Percentiles rank a stretch among this genome's conserved stretches.
These are phyloP conservation scores for Phylloscopus trochilus DNA, from an alignment of 2,113 vertebrate genomes.

Conservation along the genomic window DNA sequence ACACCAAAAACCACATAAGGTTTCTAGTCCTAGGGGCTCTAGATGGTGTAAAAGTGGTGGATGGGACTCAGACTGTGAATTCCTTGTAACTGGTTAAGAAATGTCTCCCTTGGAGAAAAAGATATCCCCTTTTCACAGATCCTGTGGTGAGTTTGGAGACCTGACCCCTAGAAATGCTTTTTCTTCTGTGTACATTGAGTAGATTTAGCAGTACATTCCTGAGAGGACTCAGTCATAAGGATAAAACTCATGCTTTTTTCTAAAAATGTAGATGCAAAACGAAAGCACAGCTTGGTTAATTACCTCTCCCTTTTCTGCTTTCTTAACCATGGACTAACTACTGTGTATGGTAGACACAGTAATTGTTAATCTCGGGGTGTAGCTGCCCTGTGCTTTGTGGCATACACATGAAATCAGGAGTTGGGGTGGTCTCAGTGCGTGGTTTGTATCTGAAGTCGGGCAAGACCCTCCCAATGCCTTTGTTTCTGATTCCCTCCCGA, in stretches of 20 bases:
- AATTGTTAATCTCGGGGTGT: fast-evolving
- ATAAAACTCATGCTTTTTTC: neutral
- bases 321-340: neutral
- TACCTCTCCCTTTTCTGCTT: neutral
- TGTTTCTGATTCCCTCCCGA: neutral
- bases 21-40: neutral
- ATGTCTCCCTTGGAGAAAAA: neutral
- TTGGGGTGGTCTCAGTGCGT: neutral
- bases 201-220: neutral
- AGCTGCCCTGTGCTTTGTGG: neutral
- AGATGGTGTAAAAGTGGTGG: neutral
- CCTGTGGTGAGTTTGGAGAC: neutral
- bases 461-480: neutral
- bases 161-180: neutral
- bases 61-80: neutral
- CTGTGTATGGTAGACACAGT: neutral
- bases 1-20: neutral
- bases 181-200: neutral
- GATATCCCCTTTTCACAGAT: neutral
- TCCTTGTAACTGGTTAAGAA: neutral
- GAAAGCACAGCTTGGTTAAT: neutral
- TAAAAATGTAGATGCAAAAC: neutral
- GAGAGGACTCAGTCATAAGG: neutral
- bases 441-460: neutral
- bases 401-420: neutral